Percentiles rank a stretch among this genome's conserved stretches.
phyloP scores from a whole-genome alignment of 2,888 invertebrate species.

The Deilephila elpenor region DNA sequence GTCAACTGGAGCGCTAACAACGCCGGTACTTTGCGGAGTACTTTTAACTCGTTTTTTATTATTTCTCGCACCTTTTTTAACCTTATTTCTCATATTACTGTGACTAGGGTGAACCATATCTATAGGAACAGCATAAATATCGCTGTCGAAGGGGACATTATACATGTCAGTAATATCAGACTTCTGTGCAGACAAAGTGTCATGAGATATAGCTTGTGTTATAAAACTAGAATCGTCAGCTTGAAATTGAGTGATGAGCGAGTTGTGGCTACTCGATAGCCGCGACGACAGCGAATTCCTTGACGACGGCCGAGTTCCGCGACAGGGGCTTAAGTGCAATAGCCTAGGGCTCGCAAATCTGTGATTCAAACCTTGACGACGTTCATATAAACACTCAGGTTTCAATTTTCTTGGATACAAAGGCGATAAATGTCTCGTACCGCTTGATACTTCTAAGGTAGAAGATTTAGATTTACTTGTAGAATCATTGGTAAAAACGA shows the following conservation, averaged over 20 bases:
- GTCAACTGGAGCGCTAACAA: slow-evolving; percentile 54
- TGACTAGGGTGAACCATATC: slow-evolving; percentile 89
- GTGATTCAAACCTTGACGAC: slow-evolving; percentile 73
- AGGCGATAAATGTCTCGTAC: slow-evolving; percentile 66
- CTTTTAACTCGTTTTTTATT: slow-evolving; percentile 73
- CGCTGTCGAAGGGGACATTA: slow-evolving; percentile 94
- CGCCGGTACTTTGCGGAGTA: slow-evolving; percentile 58
- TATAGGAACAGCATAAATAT: slow-evolving; percentile 93
- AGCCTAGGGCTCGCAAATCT: slow-evolving; percentile 79
- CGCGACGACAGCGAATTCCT: slow-evolving; percentile 91
- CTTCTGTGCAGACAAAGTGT: slow-evolving; percentile 88
- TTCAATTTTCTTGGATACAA: slow-evolving; percentile 71
- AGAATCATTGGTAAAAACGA: slow-evolving; percentile 58
- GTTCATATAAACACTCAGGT: slow-evolving; percentile 70
- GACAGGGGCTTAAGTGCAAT: slow-evolving; percentile 86
- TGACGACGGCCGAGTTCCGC: slow-evolving; percentile 88
- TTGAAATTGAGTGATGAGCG: slow-evolving; percentile 89
- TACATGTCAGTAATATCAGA: slow-evolving; percentile 93
- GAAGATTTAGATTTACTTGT: slow-evolving; percentile 52
- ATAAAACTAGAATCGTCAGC: slow-evolving; percentile 94
- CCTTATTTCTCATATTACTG: slow-evolving; percentile 66
- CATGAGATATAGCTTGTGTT: slow-evolving; percentile 95
- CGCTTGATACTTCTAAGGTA: slow-evolving; percentile 57
- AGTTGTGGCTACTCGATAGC: slow-evolving; percentile 93
- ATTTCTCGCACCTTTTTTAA: slow-evolving; percentile 68